Evolutionary conservation across 2,797 vertebrate species (phyloP).

Genomic region (Etheostoma nigrum): DNA sequence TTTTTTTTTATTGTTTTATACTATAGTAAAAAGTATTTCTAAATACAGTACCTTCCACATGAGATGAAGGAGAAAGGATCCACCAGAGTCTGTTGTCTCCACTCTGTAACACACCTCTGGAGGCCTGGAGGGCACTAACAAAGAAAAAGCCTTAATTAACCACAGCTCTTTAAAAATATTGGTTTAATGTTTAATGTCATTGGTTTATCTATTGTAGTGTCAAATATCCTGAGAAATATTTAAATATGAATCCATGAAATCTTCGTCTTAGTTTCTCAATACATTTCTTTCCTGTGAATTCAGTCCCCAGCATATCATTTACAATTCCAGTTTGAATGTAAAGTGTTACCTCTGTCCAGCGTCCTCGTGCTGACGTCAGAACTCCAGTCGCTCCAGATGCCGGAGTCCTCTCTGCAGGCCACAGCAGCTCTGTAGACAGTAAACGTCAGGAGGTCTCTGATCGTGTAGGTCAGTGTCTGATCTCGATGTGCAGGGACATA

Average conservation of each 20-base stretch:
- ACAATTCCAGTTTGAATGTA: not conserved
- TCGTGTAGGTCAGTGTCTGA: not conserved
- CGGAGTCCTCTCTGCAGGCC: constrained; percentile 22
- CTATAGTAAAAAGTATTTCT: not conserved
- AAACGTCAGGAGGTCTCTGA: constrained; percentile 41
- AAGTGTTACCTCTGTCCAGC: constrained; percentile 28
- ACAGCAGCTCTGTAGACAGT: constrained; percentile 42
- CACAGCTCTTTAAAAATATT: not conserved
- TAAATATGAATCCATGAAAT: not conserved
- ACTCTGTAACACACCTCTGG: constrained; percentile 54
- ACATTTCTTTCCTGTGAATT: not conserved
- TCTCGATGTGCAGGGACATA: fast-evolving
- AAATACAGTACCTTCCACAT: constrained; percentile 59
- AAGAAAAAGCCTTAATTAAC: not conserved
- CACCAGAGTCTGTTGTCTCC: constrained; percentile 12
- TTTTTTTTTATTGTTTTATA: not conserved
- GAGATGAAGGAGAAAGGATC: constrained; percentile 34
- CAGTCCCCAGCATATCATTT: not conserved
- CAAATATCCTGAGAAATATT: not conserved
- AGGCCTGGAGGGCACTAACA: constrained; percentile 37
- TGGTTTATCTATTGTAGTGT: not conserved
- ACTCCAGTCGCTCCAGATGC: constrained; percentile 59
- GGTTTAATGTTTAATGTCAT: no score
- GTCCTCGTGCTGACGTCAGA: not conserved
- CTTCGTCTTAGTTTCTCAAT: not conserved